Percentiles rank a stretch among this genome's conserved stretches.
Evolutionary conservation across 2,888 invertebrate species (phyloP).

Genomic region (Fissipunctia ypsillon): DNA sequence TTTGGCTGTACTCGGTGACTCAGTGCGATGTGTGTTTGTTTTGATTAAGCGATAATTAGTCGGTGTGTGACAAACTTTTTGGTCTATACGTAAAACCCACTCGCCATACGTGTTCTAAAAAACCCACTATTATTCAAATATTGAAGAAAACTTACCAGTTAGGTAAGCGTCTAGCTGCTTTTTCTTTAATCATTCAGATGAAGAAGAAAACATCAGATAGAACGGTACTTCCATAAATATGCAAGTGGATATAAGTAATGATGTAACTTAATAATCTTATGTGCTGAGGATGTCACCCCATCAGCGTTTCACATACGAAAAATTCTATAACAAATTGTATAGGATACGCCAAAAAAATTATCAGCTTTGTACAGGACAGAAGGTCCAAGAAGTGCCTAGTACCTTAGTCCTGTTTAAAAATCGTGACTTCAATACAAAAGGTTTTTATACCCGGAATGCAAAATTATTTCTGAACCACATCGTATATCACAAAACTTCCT

Average conservation of each 20-base stretch:
- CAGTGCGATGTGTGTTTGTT: slow-evolving; percentile 36
- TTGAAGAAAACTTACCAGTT: not conserved
- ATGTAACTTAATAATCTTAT: no score
- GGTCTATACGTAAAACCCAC: slow-evolving; percentile 10
- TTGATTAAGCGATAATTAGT: slow-evolving; percentile 7
- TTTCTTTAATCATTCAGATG: no score
- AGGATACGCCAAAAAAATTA: not conserved
- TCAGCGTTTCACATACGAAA: not conserved
- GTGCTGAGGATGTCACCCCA: no score
- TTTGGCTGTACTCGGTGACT: slow-evolving; percentile 45
- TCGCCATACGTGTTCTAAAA: not conserved
- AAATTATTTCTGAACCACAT: not conserved
- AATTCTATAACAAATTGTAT: not conserved
- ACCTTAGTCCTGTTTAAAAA: not conserved
- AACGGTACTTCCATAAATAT: not conserved
- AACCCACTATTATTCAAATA: not conserved
- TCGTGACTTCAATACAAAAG: not conserved
- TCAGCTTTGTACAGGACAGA: not conserved
- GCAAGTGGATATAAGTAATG: not conserved
- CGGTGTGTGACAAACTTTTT: not conserved
- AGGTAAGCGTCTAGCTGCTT: no score
- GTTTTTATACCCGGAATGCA: not conserved
- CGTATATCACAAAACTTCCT: slow-evolving; percentile 19
- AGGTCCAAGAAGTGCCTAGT: not conserved
- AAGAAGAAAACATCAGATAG: no score